Conservation (phyloP, 2,113 vertebrate species). For the Campylomormyrus tamandua region DNA sequence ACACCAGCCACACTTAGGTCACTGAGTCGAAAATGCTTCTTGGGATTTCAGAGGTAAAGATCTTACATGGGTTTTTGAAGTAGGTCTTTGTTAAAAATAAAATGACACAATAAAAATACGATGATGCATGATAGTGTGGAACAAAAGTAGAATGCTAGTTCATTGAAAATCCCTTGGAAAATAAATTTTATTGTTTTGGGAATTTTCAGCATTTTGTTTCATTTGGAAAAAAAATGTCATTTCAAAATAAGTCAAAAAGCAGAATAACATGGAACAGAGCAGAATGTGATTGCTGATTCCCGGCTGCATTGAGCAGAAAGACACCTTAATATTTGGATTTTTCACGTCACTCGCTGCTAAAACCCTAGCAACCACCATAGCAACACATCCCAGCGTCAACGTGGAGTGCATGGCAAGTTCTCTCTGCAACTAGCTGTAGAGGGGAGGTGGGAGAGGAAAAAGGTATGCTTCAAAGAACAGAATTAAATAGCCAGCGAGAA, state of each 20-base stretch:
- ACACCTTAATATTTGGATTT: slow-evolving; percentile 72
- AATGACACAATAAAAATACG: not conserved
- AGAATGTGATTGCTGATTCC: slow-evolving; percentile 53
- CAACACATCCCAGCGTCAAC: slow-evolving; percentile 63
- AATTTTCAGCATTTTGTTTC: slow-evolving; percentile 2
- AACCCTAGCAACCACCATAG: slow-evolving; percentile 73
- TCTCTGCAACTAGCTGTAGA: slow-evolving; percentile 45
- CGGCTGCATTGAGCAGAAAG: slow-evolving; percentile 56
- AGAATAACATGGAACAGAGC: slow-evolving; percentile 29
- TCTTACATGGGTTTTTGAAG: not conserved
- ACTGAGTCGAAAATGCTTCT: not conserved
- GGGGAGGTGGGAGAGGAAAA: slow-evolving; percentile 25
- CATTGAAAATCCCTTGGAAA: slow-evolving; percentile 40
- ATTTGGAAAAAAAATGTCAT: slow-evolving; percentile 1
- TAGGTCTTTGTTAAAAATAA: not conserved
- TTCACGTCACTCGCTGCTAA: slow-evolving; percentile 62
- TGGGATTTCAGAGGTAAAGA: not conserved
- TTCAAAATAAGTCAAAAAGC: slow-evolving; percentile 36
- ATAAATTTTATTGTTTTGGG: slow-evolving; percentile 45
- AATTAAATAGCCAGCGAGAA: slow-evolving; percentile 36
- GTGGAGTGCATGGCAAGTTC: slow-evolving; percentile 67
- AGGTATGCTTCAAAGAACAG: slow-evolving; percentile 40
- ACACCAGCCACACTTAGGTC: not conserved
- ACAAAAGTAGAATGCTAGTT: not conserved
- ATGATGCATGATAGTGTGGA: not conserved